Percentiles rank a stretch among this genome's conserved stretches.
Conservation (phyloP, 1,140 invertebrate genomes). For the Polypedilum vanderplanki region DNA sequence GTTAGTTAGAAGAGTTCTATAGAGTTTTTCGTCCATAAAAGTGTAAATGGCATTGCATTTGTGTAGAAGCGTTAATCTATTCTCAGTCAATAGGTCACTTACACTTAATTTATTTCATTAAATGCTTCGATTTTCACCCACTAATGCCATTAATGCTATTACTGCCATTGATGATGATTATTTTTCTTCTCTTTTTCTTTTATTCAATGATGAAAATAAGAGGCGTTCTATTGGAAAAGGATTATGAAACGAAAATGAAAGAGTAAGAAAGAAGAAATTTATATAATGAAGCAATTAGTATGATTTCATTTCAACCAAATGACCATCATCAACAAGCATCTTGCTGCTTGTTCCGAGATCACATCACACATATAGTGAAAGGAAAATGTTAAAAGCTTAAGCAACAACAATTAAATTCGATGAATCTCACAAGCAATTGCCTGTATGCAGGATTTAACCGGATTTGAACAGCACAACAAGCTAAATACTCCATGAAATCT, state of each 20-base stretch:
- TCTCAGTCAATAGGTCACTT: conserved; percentile 25
- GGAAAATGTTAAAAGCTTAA: too few relatives aligned
- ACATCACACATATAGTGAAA: too few relatives aligned
- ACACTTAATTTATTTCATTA: conserved; percentile 23
- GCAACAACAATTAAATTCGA: neutral
- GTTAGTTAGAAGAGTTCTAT: too few relatives aligned
- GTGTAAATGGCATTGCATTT: neutral
- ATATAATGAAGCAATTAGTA: conserved; percentile 26
- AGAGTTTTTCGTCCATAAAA: neutral
- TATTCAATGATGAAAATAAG: neutral
- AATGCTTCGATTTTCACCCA: neutral
- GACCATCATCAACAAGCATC: neutral
- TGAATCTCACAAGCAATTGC: neutral
- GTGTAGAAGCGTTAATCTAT: conserved; percentile 22
- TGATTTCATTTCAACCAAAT: neutral
- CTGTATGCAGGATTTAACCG: neutral
- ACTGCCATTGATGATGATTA: neutral
- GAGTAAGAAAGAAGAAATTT: neutral
- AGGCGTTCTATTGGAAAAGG: conserved; percentile 1
- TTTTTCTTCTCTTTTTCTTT: neutral
- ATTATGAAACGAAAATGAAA: neutral
- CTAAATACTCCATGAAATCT: conserved; percentile 23
- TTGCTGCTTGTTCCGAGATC: too few relatives aligned
- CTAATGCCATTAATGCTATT: neutral
- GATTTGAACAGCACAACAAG: too few relatives aligned